Base-by-base conservation (phyloP, 2,113 vertebrate species). In the Ondatra zibethicus region DNA sequence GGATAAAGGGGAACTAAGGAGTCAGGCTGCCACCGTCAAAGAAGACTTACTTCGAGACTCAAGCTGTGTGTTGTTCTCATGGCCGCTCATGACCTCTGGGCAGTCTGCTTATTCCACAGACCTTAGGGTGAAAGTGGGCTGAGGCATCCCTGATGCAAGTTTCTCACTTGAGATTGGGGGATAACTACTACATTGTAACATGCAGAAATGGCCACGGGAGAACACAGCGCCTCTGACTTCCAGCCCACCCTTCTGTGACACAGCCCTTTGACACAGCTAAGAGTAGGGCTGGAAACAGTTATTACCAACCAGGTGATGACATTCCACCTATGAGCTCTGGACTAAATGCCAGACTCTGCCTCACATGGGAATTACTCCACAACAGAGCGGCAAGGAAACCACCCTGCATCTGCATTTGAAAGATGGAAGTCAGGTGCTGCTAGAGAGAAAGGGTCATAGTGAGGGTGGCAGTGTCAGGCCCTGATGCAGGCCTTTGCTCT, bases 21-120 rank as follows among this genome's bases (percentile, higher is more conserved):
- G 17, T 4, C 4, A 0, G 25, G 8, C 21, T 78, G 10, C 86
- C 7, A 45, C 16, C 45, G 50, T 9, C 1, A 7, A 19, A 77
- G 52, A 88, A 17, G 29, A 47, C 61, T 16, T 8, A 21, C 13
- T 29, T 58, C 6, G 58, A 58, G 58, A 58, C 58, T 58, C 58
- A 58, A 1, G 58, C 58, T 58, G 58, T 11, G n/a, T 27, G 72
- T 29, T 50, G 52, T 8, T 58, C 13, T 21, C 65, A 42, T 4
- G 13, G 61, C 6, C 5, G 27, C 61, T 70, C 78, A 5, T 31
- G 14, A 21, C 23, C 63, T 58, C 89, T 58, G 36, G 12, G 39
- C 0, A 10, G n/a, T 76, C 39, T 50, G 36, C 63, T 73, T 1
- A 58, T 29, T 50, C 77, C 31, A 16, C 11, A 52, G 42, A 76